Evolutionary conservation across 2,113 vertebrate genomes (phyloP).

Genomic region (Hemichromis elongatus): DNA sequence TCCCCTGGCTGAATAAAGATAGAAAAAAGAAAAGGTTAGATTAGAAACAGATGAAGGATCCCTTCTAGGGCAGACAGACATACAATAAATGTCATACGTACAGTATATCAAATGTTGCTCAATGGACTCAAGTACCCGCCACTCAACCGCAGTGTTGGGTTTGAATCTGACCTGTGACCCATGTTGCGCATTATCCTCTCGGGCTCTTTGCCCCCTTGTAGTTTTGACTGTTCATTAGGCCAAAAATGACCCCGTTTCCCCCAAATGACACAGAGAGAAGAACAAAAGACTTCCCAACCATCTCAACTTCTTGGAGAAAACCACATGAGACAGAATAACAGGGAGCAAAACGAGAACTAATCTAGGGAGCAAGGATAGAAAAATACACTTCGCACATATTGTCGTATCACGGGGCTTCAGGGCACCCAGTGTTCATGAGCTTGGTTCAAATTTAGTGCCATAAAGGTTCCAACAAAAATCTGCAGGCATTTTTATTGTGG

Average conservation of each 20-base stretch:
- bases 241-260: background rate
- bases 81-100: background rate
- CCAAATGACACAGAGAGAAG: background rate
- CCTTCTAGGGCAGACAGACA: background rate
- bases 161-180: background rate
- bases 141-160: background rate
- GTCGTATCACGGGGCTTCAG: background rate
- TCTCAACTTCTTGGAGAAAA: background rate
- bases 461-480: background rate
- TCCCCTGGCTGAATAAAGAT: background rate
- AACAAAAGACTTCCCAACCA: background rate
- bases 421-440: background rate
- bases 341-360: background rate
- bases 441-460: background rate
- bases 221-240: background rate
- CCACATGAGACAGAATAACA: background rate
- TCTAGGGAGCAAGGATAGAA: background rate
- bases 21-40: background rate
- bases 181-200: background rate
- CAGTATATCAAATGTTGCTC: background rate
- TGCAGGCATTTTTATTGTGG: conserved; percentile 14
- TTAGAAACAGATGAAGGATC: background rate
- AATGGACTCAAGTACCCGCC: background rate
- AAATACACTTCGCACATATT: background rate
- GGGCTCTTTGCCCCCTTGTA: background rate